phyloP scores from a whole-genome alignment of 1,140 invertebrate species.

The Pseudomyrmex dendroicus region DNA sequence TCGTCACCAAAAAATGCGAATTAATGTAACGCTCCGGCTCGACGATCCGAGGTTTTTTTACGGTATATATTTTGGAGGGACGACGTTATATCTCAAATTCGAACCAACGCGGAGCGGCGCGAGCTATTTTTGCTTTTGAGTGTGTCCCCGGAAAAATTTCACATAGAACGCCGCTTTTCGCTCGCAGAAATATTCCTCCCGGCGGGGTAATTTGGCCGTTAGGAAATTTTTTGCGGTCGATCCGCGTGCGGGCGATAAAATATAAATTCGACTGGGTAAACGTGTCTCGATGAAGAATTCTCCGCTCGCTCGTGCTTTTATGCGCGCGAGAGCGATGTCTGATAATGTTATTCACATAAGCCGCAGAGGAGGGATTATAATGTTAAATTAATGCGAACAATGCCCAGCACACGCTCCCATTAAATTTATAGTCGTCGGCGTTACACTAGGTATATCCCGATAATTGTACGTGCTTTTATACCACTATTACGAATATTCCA shows the following conservation, averaged over 20 bases:
- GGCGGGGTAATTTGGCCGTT: slow-evolving; percentile 43
- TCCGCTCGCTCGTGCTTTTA: background rate
- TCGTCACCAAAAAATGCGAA: slow-evolving; percentile 56
- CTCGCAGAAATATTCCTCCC: slow-evolving; percentile 58
- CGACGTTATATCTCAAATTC: slow-evolving; percentile 39
- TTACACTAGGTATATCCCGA: background rate
- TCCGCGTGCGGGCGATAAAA: slow-evolving; percentile 36
- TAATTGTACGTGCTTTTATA: background rate
- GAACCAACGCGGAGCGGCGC: background rate
- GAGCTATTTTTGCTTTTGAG: slow-evolving; percentile 45
- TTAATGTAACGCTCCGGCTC: slow-evolving; percentile 49
- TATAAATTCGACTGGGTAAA: slow-evolving; percentile 25
- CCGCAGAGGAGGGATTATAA: background rate
- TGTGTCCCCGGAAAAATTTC: slow-evolving; percentile 26
- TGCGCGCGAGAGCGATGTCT: background rate
- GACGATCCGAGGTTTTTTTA: slow-evolving; percentile 15
- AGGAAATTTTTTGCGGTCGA: slow-evolving; percentile 39
- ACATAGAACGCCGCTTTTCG: slow-evolving; percentile 15
- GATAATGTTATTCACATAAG: background rate
- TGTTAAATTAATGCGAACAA: slow-evolving; percentile 7
- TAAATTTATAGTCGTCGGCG: background rate
- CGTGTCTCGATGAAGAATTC: slow-evolving; percentile 35
- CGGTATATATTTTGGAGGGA: slow-evolving; percentile 20
- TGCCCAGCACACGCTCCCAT: background rate
- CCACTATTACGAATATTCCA: background rate